Percentiles rank a stretch among this genome's conserved stretches.
Evolutionary conservation across 1,140 invertebrate species (phyloP).

Genomic region (Sycophila sp.): DNA sequence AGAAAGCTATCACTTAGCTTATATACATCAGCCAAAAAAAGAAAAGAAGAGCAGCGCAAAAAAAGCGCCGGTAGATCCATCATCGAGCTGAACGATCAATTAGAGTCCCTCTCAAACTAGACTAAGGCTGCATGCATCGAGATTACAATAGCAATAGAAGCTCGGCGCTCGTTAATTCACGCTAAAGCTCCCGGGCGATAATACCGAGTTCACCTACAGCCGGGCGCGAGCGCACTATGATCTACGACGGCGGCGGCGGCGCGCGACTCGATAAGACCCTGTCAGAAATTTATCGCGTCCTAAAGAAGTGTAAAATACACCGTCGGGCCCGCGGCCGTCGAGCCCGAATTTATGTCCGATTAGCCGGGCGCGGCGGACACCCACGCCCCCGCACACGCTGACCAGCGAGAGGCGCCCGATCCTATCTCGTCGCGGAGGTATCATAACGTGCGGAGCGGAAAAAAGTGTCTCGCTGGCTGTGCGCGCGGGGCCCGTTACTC

Average conservation of each 20-base stretch:
- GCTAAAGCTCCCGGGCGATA: neutral
- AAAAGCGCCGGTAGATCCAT: too few species aligned
- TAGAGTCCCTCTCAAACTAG: too few species aligned
- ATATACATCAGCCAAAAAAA: too few species aligned
- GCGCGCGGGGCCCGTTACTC: slow-evolving; percentile 9
- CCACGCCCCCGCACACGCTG: neutral
- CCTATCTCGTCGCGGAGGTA: too few species aligned
- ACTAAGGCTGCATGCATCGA: neutral
- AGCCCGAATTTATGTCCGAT: slow-evolving; percentile 11
- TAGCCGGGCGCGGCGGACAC: neutral
- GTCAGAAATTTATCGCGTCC: slow-evolving; percentile 9
- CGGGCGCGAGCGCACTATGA: neutral
- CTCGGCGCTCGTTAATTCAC: slow-evolving; percentile 5
- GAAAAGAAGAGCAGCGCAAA: too few species aligned
- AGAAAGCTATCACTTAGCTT: too few species aligned
- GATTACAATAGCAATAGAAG: neutral
- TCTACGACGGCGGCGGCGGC: neutral
- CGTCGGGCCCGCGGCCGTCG: neutral
- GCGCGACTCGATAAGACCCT: slow-evolving; percentile 1
- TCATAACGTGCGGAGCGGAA: neutral
- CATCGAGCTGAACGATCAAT: too few species aligned
- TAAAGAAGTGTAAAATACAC: slow-evolving; percentile 7
- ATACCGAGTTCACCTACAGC: neutral
- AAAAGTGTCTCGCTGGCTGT: slow-evolving; percentile 41
- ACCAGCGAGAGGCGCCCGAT: too few species aligned